Conservation (phyloP, 1,140 invertebrate genomes). For the Drosophila ohnishii region DNA sequence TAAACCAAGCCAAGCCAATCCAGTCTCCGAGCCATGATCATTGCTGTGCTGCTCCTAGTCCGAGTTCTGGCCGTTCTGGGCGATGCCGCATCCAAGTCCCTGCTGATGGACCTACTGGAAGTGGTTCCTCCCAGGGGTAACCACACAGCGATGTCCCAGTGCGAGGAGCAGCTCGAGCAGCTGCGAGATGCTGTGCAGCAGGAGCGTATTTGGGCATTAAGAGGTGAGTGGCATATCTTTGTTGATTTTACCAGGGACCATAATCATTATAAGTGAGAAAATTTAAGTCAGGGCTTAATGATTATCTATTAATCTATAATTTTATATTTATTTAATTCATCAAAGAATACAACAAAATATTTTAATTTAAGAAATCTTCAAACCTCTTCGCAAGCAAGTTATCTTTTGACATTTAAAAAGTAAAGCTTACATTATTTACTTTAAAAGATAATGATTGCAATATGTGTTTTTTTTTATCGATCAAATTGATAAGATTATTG, state of each 20-base stretch:
- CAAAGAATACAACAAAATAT: too few species aligned
- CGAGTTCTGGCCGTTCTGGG: conserved; percentile 9
- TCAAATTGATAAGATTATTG: conserved; percentile 1
- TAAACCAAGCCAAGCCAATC: neutral
- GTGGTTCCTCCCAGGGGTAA: neutral
- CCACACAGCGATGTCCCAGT: conserved; percentile 12
- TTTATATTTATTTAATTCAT: neutral
- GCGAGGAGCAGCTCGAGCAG: conserved; percentile 27
- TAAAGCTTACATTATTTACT: too few species aligned
- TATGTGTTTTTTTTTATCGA: neutral
- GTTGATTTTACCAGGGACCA: too few species aligned
- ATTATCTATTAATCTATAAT: too few species aligned
- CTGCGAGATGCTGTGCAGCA: conserved; percentile 18
- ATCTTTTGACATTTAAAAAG: neutral
- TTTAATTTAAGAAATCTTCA: too few species aligned
- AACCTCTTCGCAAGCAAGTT: too few species aligned
- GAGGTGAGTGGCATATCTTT: conserved; percentile 26
- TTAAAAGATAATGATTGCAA: neutral
- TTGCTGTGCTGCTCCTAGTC: conserved; percentile 6
- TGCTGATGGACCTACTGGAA: conserved; percentile 31
- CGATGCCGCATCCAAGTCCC: conserved; percentile 5
- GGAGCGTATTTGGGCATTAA: conserved; percentile 41
- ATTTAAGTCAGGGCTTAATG: too few species aligned
- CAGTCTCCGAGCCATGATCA: conserved; percentile 11
- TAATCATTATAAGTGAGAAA: too few species aligned